Conservation (phyloP, 1,140 invertebrate genomes). For the Helicoverpa armigera region DNA sequence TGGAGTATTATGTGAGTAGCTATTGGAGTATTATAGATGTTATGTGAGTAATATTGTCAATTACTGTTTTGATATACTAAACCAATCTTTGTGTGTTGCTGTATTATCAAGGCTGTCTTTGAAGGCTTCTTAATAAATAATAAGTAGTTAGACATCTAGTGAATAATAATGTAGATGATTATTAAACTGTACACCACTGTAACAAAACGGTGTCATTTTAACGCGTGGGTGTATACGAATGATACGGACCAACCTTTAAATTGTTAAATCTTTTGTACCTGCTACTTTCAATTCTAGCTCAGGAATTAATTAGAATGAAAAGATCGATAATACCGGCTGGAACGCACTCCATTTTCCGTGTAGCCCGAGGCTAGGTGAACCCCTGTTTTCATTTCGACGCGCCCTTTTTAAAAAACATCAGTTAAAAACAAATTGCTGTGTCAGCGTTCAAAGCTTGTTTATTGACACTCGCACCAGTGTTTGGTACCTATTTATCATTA, state of each 20-base stretch:
- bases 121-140: too few species aligned
- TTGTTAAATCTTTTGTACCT: too few species aligned
- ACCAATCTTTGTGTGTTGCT: too few species aligned
- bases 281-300: too few species aligned
- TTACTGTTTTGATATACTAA: neutral
- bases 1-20: neutral
- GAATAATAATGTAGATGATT: too few species aligned
- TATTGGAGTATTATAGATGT: neutral
- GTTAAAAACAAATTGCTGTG: neutral
- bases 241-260: too few species aligned
- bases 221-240: too few species aligned
- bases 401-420: constrained; percentile 2
- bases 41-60: neutral
- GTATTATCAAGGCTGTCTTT: too few species aligned
- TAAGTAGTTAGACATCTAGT: too few species aligned
- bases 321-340: constrained; percentile 13
- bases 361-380: neutral
- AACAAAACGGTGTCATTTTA: too few species aligned
- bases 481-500: neutral
- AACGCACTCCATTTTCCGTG: neutral
- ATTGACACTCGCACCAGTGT: neutral
- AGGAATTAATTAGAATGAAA: neutral
- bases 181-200: too few species aligned
- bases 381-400: constrained; percentile 18
- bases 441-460: neutral